Evolutionary conservation across 2,797 vertebrate species (phyloP).

Genomic region (Liparis tanakae): DNA sequence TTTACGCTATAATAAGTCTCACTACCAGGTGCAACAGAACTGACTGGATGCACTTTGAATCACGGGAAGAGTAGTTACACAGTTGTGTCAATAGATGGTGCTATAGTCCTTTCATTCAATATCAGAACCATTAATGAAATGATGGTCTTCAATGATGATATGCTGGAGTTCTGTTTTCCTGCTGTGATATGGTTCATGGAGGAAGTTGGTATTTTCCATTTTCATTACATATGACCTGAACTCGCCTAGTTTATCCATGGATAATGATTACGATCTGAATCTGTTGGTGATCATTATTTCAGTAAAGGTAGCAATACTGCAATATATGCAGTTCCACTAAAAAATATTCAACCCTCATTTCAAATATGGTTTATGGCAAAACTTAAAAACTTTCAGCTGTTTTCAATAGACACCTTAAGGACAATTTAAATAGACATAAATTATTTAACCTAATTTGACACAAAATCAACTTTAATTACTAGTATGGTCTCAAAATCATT

Average conservation of each 20-base stretch:
- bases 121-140: neutral
- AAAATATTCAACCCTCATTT: too few relatives aligned
- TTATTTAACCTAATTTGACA: too few relatives aligned
- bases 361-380: too few relatives aligned
- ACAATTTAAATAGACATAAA: too few relatives aligned
- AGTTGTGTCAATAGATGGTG: conserved; percentile 47
- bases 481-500: too few relatives aligned
- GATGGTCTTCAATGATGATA: neutral
- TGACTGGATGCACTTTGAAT: neutral
- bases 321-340: too few relatives aligned
- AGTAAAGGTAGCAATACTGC: neutral
- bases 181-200: neutral
- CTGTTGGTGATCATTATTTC: neutral
- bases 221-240: neutral
- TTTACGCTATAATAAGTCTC: neutral
- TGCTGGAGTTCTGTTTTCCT: neutral
- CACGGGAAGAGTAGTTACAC: neutral
- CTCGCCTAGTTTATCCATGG: neutral
- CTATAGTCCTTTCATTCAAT: neutral
- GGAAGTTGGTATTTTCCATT: neutral
- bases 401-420: too few relatives aligned
- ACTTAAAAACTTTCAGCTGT: too few relatives aligned
- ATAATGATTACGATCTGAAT: neutral
- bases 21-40: neutral
- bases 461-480: too few relatives aligned